These are phyloP conservation scores for Manis javanica DNA, from an alignment of 2,797 vertebrate species.

Conservation along the genomic window DNA sequence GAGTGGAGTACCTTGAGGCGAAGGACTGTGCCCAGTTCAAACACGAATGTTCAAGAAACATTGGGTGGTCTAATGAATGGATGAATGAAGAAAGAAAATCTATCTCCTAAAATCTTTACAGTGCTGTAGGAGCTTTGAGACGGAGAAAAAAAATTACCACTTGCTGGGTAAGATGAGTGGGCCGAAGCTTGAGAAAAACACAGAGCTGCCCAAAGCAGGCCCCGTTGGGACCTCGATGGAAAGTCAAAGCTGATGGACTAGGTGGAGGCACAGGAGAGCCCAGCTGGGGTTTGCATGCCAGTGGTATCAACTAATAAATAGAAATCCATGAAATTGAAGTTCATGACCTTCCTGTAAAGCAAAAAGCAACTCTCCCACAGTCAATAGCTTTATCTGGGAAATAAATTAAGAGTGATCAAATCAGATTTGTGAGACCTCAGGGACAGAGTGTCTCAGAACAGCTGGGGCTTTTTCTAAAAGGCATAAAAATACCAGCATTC, in stretches of 20 bases:
- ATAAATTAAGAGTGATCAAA: conserved; percentile 76
- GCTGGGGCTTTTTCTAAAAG: conserved; percentile 65
- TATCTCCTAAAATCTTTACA: no score
- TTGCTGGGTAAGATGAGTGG: background rate
- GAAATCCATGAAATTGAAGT: conserved; percentile 67
- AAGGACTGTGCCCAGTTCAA: background rate
- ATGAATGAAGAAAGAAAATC: background rate
- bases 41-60: background rate
- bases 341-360: conserved; percentile 38
- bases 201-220: background rate
- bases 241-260: background rate
- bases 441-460: conserved; percentile 56
- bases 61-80: background rate
- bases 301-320: conserved; percentile 67
- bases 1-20: background rate
- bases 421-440: conserved; percentile 60
- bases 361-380: conserved; percentile 41
- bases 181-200: background rate
- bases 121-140: background rate
- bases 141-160: background rate
- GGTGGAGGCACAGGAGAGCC: background rate
- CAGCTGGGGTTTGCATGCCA: background rate
- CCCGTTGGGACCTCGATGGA: background rate
- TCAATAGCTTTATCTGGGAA: conserved; percentile 62
- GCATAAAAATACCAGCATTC: conserved; percentile 54